Base-by-base conservation (phyloP, 1,140 invertebrate genomes). In the Saccostrea glomerata region DNA sequence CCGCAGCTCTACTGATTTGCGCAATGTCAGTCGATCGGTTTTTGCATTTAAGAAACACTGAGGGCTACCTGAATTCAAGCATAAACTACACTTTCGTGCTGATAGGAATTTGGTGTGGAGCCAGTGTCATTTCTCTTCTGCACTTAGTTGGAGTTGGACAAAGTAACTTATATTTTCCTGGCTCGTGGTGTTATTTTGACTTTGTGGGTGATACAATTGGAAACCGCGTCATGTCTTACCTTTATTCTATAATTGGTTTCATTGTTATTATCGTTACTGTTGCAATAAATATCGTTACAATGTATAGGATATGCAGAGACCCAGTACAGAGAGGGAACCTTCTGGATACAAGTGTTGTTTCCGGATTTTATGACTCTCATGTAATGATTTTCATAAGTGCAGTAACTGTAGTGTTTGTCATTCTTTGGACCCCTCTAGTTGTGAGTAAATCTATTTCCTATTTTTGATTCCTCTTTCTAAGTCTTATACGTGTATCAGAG, bases 151-250 rank as follows among this genome's bases (percentile, higher is more conserved):
- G 73, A 23, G 25, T 82, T 30, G 73, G 73, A 47, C 30, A 63
- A 20, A 63, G n/a, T 66, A 20, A 66, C 12, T 13, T 70, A n/a
- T 63, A 63, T 40, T 85, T 30, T 40, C 84, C 84, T n/a, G 84
- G 84, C 12, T 66, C 84, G 0, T 85, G 84, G 84, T 85, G 84
- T 55, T 85, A 66, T 40, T 66, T 70, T 70, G 36, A 85, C 40
- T 85, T 85, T 66, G 25, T 70, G 7, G 36, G 58, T 0, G n/a
- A 66, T 25, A 47, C 23, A 12, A 85, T 60, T 6, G 58, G 23
- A 70, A 70, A 85, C 63, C n/a, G 58, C 54, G 58, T 85, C 23
- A 85, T 60, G 25, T 85, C 56, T 0, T 85, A 82, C 40, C 13
- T 82, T 7, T 82, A 82, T 82, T 82, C 73, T 13, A 12, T 82